These are phyloP conservation scores for Smutsia gigantea DNA, from an alignment of 2,797 vertebrate species.

Conservation along the genomic window DNA sequence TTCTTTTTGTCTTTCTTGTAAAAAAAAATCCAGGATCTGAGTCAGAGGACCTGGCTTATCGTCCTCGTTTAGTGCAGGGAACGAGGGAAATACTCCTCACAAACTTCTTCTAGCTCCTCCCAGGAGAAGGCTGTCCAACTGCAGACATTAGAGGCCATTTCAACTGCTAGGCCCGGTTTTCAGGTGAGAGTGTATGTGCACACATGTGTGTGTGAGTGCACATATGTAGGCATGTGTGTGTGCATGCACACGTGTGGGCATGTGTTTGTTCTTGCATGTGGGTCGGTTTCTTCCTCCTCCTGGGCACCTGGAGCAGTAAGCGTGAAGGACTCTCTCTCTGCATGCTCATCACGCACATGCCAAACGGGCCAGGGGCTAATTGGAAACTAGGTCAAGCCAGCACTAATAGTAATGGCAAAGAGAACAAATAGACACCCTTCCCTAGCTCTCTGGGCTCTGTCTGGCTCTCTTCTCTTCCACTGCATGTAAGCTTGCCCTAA, in stretches of 20 bases:
- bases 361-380: neutral
- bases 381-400: neutral
- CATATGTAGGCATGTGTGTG: neutral
- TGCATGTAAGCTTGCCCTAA: fast-evolving
- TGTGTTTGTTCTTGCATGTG: neutral
- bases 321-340: neutral
- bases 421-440: neutral
- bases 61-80: neutral
- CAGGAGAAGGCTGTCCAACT: neutral
- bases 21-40: neutral
- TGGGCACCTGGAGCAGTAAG: neutral
- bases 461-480: neutral
- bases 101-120: neutral
- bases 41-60: neutral
- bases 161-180: neutral
- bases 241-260: neutral
- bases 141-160: neutral
- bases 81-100: neutral
- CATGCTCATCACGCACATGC: neutral
- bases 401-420: neutral
- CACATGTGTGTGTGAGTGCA: neutral
- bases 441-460: neutral
- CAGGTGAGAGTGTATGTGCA: neutral
- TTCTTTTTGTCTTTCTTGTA: neutral
- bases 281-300: neutral